These are phyloP conservation scores for Sebastes ruberrimus DNA, from an alignment of 2,797 vertebrate genomes.

Conservation along the genomic window DNA sequence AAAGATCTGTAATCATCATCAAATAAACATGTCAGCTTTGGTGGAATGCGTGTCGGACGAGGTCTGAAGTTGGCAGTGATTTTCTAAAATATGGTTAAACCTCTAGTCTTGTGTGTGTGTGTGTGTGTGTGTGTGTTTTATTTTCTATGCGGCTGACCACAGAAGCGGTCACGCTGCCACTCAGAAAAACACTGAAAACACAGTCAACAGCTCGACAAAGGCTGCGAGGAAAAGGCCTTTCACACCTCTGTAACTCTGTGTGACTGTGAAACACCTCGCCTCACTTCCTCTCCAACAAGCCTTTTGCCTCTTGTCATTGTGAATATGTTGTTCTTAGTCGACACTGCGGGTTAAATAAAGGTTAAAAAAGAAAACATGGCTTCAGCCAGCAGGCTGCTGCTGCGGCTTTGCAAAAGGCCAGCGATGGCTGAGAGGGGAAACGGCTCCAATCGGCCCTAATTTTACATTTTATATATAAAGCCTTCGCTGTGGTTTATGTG, in stretches of 20 bases:
- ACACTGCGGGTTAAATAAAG: slow-evolving; percentile 51
- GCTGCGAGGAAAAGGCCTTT: slow-evolving; percentile 34
- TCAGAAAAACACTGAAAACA: slow-evolving; percentile 40
- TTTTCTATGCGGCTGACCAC: slow-evolving; percentile 37
- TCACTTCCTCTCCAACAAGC: slow-evolving; percentile 42
- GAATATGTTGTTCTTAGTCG: slow-evolving; percentile 45
- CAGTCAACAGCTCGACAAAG: slow-evolving; percentile 35
- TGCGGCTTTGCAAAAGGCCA: slow-evolving; percentile 17
- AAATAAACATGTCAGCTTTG: slow-evolving; percentile 48
- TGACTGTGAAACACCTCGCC: slow-evolving; percentile 30
- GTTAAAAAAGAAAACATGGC: slow-evolving; percentile 42
- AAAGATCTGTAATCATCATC: slow-evolving; percentile 35
- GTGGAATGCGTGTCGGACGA: slow-evolving; percentile 55
- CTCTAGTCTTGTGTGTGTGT: slow-evolving; percentile 9
- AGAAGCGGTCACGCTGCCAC: slow-evolving; percentile 18
- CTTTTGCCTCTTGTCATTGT: slow-evolving; percentile 30
- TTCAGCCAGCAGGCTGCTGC: slow-evolving; percentile 11
- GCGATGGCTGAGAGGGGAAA: slow-evolving; percentile 20
- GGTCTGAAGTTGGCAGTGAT: slow-evolving; percentile 24
- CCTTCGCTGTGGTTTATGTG: slow-evolving; percentile 60
- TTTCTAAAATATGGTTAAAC: slow-evolving; percentile 52
- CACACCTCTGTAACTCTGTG: slow-evolving; percentile 45
- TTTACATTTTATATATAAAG: slow-evolving; percentile 51
- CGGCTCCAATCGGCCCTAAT: slow-evolving; percentile 33
- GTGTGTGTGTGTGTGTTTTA: slow-evolving; percentile 19